Conservation (phyloP, 2,888 invertebrate genomes). For the Drosophila mulleri region DNA sequence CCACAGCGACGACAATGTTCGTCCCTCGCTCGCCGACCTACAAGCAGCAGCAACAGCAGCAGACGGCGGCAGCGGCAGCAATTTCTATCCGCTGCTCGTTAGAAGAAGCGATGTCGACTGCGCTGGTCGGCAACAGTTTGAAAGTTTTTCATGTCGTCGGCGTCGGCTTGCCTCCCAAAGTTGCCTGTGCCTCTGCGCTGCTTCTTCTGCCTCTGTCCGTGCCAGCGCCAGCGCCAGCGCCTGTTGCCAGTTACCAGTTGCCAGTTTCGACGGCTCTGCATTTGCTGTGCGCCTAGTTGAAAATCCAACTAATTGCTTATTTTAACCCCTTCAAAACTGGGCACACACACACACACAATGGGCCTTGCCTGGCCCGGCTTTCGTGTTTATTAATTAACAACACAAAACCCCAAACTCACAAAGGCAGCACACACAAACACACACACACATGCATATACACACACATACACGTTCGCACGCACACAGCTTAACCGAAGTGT, state of each 20-base stretch:
- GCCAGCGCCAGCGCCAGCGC: conserved; percentile 45
- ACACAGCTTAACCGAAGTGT: conserved; percentile 70
- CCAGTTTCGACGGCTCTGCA: conserved; percentile 63
- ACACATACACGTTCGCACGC: conserved; percentile 27
- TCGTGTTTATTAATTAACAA: conserved; percentile 82
- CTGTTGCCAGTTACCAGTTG: conserved; percentile 47
- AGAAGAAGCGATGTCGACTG: conserved; percentile 63
- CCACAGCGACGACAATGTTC: conserved; percentile 22
- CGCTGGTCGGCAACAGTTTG: conserved; percentile 71
- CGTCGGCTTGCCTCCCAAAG: conserved; percentile 60
- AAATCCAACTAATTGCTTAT: conserved; percentile 82
- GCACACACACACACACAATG: conserved; percentile 64
- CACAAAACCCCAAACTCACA: conserved; percentile 79
- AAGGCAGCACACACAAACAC: conserved; percentile 60
- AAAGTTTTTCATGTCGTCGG: conserved; percentile 75
- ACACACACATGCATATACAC: conserved; percentile 31
- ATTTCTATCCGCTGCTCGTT: conserved; percentile 71
- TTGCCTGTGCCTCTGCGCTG: conserved; percentile 47
- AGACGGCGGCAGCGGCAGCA: conserved; percentile 29
- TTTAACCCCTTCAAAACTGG: conserved; percentile 83
- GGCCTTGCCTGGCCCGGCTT: conserved; percentile 57
- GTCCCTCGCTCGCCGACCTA: conserved; percentile 30
- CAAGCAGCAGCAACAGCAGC: conserved; percentile 11
- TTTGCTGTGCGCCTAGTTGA: conserved; percentile 80
- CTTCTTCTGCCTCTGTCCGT: conserved; percentile 5